phyloP scores from a whole-genome alignment of 92 coral and sea anemone genomes.

The Porites rus region DNA sequence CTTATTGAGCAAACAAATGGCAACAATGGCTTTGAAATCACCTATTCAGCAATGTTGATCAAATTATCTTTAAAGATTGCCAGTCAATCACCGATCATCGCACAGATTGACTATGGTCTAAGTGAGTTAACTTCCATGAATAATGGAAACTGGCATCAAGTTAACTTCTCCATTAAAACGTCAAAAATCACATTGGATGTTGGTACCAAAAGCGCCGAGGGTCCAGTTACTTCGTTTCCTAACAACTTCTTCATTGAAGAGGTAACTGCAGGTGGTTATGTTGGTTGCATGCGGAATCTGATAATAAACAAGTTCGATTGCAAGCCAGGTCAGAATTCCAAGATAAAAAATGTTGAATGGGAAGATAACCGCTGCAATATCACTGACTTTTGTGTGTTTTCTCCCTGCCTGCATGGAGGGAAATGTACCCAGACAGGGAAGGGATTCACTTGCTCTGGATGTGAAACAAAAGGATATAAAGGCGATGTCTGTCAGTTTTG shows the following conservation, averaged over 20 bases:
- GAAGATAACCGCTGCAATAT: conserved; percentile 61
- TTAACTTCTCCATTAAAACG: conserved; percentile 50
- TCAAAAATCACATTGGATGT: conserved; percentile 7
- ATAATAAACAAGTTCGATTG: conserved; percentile 27
- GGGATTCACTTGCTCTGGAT: conserved; percentile 44
- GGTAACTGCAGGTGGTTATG: conserved; percentile 63
- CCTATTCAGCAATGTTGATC: not conserved
- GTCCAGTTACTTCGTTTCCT: conserved; percentile 33
- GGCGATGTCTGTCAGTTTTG: conserved; percentile 77
- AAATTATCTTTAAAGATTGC: conserved; percentile 25
- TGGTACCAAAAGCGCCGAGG: conserved; percentile 27
- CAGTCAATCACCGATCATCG: not conserved
- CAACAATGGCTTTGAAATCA: conserved; percentile 34
- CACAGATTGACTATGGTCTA: conserved; percentile 27
- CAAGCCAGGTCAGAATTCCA: conserved; percentile 6
- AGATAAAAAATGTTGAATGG: conserved; percentile 32
- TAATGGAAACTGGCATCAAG: conserved; percentile 77
- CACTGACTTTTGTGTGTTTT: conserved; percentile 82
- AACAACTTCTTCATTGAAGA: conserved; percentile 43
- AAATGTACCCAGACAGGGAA: conserved; percentile 70
- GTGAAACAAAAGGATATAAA: conserved; percentile 44
- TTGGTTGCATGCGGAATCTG: conserved; percentile 80
- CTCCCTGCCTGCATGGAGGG: conserved; percentile 73
- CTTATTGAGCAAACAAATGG: conserved; percentile 42
- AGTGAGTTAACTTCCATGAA: conserved; percentile 37